These are phyloP conservation scores for Belgica antarctica DNA, from an alignment of 2,888 invertebrate species.

Conservation along the genomic window DNA sequence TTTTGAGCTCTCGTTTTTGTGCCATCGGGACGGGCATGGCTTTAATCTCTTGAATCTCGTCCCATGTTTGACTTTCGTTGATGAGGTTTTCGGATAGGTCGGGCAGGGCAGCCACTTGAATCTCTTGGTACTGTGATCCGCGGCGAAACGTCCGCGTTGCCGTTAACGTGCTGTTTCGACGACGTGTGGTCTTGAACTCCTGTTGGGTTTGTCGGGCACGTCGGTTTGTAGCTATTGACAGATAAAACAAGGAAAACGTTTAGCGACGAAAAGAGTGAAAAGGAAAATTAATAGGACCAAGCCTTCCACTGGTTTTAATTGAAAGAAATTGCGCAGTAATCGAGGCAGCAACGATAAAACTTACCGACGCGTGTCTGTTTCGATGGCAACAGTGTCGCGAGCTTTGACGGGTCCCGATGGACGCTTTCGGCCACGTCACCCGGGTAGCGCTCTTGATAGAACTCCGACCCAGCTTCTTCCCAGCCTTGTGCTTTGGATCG, in stretches of 20 bases:
- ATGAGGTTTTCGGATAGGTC: conserved; percentile 77
- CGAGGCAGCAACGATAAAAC: conserved; percentile 36
- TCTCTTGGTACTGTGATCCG: conserved; percentile 59
- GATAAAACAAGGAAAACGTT: neutral
- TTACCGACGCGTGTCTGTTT: conserved; percentile 74
- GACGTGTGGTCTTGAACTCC: conserved; percentile 58
- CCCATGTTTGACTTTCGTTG: conserved; percentile 80
- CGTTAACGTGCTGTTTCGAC: conserved; percentile 58
- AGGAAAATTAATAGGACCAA: no score
- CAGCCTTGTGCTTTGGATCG: conserved; percentile 64
- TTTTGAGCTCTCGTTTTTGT: conserved; percentile 76
- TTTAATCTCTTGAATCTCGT: conserved; percentile 82
- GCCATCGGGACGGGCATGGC: conserved; percentile 80
- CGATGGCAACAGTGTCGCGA: conserved; percentile 74
- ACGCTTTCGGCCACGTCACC: conserved; percentile 68
- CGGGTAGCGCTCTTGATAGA: conserved; percentile 82
- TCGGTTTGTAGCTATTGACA: conserved; percentile 62
- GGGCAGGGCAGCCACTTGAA: conserved; percentile 75
- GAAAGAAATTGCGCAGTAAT: conserved; percentile 38
- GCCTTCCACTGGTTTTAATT: conserved; percentile 28
- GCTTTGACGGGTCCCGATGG: conserved; percentile 69
- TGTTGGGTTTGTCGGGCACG: conserved; percentile 58
- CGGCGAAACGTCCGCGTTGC: conserved; percentile 57
- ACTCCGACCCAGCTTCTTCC: conserved; percentile 83
- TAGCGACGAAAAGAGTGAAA: neutral